phyloP scores from a whole-genome alignment of 2,888 invertebrate genomes.

The Sericinus montela region DNA sequence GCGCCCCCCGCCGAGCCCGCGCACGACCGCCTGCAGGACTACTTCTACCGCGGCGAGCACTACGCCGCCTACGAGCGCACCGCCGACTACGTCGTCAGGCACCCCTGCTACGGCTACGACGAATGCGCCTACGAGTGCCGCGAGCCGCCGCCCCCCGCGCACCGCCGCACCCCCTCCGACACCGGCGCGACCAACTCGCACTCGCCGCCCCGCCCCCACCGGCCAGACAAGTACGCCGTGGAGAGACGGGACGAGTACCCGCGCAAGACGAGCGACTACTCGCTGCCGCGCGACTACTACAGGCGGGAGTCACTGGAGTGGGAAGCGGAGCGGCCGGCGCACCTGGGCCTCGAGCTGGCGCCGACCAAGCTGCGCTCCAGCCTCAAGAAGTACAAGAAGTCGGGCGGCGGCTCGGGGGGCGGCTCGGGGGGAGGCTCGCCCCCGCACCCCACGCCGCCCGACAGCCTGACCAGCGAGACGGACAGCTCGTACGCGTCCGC shows the following conservation, averaged over 20 bases:
- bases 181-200: constrained; percentile 81
- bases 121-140: constrained; percentile 61
- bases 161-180: constrained; percentile 89
- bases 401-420: constrained; percentile 71
- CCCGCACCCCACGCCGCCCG: constrained; percentile 91
- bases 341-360: constrained; percentile 82
- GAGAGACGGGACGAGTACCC: constrained; percentile 56
- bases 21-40: constrained; percentile 52
- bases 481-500: constrained; percentile 94
- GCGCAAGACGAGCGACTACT: constrained; percentile 55
- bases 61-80: constrained; percentile 60
- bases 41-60: constrained; percentile 54
- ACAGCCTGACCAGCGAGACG: constrained; percentile 88
- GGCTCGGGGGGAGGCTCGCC: constrained; percentile 85
- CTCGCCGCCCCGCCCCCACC: constrained; percentile 57
- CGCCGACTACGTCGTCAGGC: constrained; percentile 65
- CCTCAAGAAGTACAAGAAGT: constrained; percentile 85
- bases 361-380: constrained; percentile 87
- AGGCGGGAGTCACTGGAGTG: constrained; percentile 57
- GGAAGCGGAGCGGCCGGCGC: constrained; percentile 65
- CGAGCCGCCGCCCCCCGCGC: constrained; percentile 68
- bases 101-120: constrained; percentile 64
- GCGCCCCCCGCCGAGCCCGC: constrained; percentile 79
- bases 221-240: constrained; percentile 40
- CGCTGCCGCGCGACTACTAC: constrained; percentile 59